Evolutionary conservation across 1,140 invertebrate genomes (phyloP), one percentile per base, ranked within the genome.

Genomic region (Himalopsyche phryganea): DNA sequence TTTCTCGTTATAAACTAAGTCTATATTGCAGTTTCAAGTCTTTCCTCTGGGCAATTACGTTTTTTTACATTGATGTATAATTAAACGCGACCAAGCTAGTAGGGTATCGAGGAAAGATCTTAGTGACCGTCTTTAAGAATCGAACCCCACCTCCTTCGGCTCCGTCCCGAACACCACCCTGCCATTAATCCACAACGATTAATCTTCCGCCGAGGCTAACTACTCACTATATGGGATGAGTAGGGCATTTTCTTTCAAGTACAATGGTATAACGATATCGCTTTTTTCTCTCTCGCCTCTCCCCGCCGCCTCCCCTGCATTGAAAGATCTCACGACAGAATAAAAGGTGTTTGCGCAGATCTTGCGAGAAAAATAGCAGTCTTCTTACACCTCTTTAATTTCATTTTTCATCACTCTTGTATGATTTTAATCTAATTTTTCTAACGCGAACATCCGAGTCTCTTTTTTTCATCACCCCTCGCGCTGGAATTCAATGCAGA

Each of bases 341-440:
- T n/a, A n/a, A 63, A 63, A 63, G 57, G 61, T 63, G 56, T 63
- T 59, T 60, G 56, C 61, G 60, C 55, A 44, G 42, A 48, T 38
- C 52, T 50, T 49, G 51, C 61, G 61, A 52, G 61, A 63, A 63
- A 63, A 63, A 63, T 63, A 63, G 55, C 61, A 63, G 53, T 33
- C 61, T 59, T 58, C 51, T 35, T 41, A 14, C 50, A 58, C 61
- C 61, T 59, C 57, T 59, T 62, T 63, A 63, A 63, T 63, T 63
- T 63, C 57, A 63, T 63, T 63, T 63, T 63, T 63, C 61, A 28
- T 28, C 23, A 60, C 61, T 63, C 61, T 59, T 63, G 57, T 63
- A 63, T 63, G 61, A 63, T 63, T 63, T 63, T 63, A 63, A 63
- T 63, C 61, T 63, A 63, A 63, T 63, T 63, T 63, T 59, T 55